Percentiles rank a stretch among this genome's conserved stretches.
These are phyloP conservation scores for Bradypodion ventrale DNA, from an alignment of 2,797 vertebrate genomes.

Conservation along the genomic window DNA sequence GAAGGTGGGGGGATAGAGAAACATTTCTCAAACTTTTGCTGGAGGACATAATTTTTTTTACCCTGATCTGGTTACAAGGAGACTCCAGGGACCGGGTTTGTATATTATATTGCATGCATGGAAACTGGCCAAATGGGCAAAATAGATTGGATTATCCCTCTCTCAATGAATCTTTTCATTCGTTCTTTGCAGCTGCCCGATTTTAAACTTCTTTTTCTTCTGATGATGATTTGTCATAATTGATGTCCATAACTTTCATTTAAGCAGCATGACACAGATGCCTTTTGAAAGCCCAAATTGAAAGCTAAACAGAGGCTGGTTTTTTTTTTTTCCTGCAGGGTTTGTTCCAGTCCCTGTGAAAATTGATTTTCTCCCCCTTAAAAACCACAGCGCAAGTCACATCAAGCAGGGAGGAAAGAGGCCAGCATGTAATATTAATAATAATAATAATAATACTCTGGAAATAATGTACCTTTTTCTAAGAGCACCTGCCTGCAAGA, in stretches of 20 bases:
- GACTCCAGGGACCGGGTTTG: not conserved
- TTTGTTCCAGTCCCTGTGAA: not conserved
- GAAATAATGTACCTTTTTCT: not conserved
- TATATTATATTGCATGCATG: not conserved
- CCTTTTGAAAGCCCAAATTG: not conserved
- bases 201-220: not conserved
- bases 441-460: too few relatives aligned
- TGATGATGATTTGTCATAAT: not conserved
- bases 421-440: too few relatives aligned
- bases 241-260: not conserved
- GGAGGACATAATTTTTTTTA: not conserved
- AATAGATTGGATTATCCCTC: not conserved
- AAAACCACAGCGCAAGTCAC: not conserved
- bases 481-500: too few relatives aligned
- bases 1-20: too few relatives aligned
- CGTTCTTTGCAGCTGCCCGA: too few relatives aligned
- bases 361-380: constrained; percentile 1
- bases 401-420: not conserved
- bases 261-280: not conserved
- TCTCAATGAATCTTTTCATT: constrained; percentile 4
- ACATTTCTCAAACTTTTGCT: not conserved
- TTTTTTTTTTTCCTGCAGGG: not conserved
- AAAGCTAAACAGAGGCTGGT: not conserved
- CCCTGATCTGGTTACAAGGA: too few relatives aligned
- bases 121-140: not conserved